phyloP scores from a whole-genome alignment of 2,797 vertebrate genomes.

The Macropus fuliginosus region DNA sequence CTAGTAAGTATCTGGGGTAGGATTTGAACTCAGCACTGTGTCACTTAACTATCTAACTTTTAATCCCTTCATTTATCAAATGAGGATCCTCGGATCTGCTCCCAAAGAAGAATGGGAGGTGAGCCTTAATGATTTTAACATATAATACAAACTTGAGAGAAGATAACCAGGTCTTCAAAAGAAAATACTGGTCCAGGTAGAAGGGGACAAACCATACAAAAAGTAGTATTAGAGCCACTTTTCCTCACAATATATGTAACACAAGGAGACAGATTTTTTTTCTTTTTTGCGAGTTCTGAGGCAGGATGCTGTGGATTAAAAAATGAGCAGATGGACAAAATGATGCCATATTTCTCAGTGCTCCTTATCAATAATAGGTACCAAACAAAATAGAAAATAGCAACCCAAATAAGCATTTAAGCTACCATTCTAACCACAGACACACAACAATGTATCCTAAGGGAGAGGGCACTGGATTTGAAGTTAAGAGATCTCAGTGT shows the following conservation, averaged over 20 bases:
- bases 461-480: background rate
- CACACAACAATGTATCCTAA: background rate
- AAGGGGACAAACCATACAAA: background rate
- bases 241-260: constrained; percentile 5
- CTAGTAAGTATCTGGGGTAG: background rate
- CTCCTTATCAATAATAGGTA: background rate
- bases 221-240: background rate
- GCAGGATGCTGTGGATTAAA: constrained; percentile 37
- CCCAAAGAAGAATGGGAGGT: background rate
- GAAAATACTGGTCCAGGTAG: background rate
- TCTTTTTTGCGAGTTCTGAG: constrained; percentile 10
- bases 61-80: background rate
- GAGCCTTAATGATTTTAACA: background rate
- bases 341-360: background rate
- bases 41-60: background rate
- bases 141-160: background rate
- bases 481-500: background rate
- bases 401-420: background rate
- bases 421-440: background rate
- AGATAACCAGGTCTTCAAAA: background rate
- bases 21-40: background rate
- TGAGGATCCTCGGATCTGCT: background rate
- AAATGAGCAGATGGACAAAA: background rate
- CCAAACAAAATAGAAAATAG: background rate
- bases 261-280: constrained; percentile 43